A percentile compares a stretch with the other conserved stretches of the same genome.
Evolutionary conservation across 2,888 invertebrate genomes (phyloP).

Genomic region (Pachydiplax longipennis): DNA sequence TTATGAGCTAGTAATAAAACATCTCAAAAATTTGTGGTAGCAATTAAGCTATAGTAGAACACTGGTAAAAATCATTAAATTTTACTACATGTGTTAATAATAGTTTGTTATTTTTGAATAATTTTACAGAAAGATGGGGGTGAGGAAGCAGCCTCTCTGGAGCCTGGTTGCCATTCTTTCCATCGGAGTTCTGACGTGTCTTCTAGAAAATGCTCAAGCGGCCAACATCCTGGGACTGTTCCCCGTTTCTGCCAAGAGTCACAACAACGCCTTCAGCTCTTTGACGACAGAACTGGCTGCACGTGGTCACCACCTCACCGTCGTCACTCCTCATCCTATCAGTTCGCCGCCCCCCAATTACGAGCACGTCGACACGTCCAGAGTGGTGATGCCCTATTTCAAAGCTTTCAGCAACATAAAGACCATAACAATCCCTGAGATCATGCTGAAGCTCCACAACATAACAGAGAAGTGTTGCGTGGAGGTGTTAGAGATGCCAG

Average conservation of each 20-base stretch:
- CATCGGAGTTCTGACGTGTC: neutral
- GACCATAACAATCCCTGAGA: neutral
- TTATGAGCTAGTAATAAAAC: too few species aligned
- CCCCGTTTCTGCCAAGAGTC: slow-evolving; percentile 5
- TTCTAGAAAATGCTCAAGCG: neutral
- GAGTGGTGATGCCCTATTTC: neutral
- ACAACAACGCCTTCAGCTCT: slow-evolving; percentile 30
- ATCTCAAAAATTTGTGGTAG: too few species aligned
- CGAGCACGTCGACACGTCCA: neutral
- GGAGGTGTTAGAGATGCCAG: neutral
- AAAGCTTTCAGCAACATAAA: neutral
- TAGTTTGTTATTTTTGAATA: neutral
- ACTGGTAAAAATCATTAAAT: neutral
- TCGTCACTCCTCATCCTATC: slow-evolving; percentile 7
- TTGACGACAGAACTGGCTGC: slow-evolving; percentile 33
- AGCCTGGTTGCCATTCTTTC: neutral
- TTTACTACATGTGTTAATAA: neutral
- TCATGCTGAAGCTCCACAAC: neutral
- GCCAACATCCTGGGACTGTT: slow-evolving; percentile 16
- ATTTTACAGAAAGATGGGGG: neutral
- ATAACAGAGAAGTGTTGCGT: neutral
- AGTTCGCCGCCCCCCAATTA: slow-evolving; percentile 26
- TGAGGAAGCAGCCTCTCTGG: neutral
- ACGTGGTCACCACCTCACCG: slow-evolving; percentile 22
- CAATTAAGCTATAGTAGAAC: too few species aligned